phyloP scores from a whole-genome alignment of 2,113 vertebrate genomes.

The Talpa occidentalis region DNA sequence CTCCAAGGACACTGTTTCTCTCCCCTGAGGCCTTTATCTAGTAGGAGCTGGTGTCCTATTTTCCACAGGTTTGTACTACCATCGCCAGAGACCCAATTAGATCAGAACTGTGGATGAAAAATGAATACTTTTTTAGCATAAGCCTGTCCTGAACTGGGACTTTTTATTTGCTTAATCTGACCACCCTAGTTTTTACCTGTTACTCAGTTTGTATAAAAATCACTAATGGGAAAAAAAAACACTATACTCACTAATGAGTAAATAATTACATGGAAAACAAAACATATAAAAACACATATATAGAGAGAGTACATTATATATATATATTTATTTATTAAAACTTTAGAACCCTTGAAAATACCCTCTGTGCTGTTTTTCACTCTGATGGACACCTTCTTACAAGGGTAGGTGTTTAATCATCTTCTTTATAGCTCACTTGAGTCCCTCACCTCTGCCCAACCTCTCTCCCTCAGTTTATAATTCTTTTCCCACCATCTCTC shows the following conservation, averaged over 20 bases:
- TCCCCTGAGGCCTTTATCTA: background rate
- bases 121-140: background rate
- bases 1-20: background rate
- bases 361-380: background rate
- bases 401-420: constrained; percentile 10
- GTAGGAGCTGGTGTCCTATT: background rate
- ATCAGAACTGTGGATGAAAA: constrained; percentile 19
- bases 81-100: background rate
- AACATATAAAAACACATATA: too few relatives aligned
- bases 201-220: constrained; percentile 39
- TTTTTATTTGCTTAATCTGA: constrained; percentile 4
- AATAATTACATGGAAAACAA: constrained; percentile 7
- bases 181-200: constrained; percentile 9
- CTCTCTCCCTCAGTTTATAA: constrained; percentile 37
- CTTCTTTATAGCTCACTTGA: background rate
- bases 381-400: background rate
- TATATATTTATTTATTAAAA: background rate
- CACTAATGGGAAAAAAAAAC: too few relatives aligned
- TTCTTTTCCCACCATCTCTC: constrained; percentile 50
- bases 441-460: constrained; percentile 3
- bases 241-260: background rate
- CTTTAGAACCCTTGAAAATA: background rate
- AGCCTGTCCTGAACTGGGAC: background rate
- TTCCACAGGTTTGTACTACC: background rate
- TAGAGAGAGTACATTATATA: too few relatives aligned